Evolutionary conservation across 2,113 vertebrate species (phyloP), one percentile per base, ranked within the genome.

Genomic region (Channa maculata): DNA sequence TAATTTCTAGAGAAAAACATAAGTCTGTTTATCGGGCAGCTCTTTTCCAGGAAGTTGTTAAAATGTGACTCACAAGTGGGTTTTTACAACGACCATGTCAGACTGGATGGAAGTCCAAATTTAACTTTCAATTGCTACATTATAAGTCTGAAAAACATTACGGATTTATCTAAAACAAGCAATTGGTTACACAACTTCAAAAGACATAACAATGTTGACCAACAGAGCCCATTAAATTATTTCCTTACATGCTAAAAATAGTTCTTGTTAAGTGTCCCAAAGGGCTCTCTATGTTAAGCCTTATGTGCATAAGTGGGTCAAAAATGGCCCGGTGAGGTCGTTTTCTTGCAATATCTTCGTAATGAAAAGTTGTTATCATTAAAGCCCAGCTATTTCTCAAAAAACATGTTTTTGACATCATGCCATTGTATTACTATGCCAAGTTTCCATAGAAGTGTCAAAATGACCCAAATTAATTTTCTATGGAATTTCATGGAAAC

Each of bases 1-100:
- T 14, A 6, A 9, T 14, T 53, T 13, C 41, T 45, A 12, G 39
- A 66, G 38, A 43, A 43, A 52, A 65, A 85, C 38, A 39, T 38
- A 53, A 44, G 68, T 76, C 63, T 80, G 52, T 72, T 77, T 60
- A 54, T 69, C 65, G 45, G n/a, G 2, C 54, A 72, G 49, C 45
- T 82, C 44, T 62, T 45, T 88, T 89, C 80, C 87, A 77, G 86
- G 78, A 86, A 88, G 41, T 39, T 63, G 66, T 71, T 65, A 80
- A 87, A 83, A 65, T 82, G 68, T 86, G 90, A 90, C 76, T 88
- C 88, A 85, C 58, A 13, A n/a, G 41, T 85, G 37, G 14, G 34
- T 37, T 51, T 38, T 24, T 8, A 52, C 38, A 2, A 50, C 59
- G 14, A 41, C 12, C 59, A 15, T 6, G 8, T 73, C 62, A 71